Evolutionary conservation across 1,140 invertebrate species (phyloP).

Genomic region (Scylla paramamosain): DNA sequence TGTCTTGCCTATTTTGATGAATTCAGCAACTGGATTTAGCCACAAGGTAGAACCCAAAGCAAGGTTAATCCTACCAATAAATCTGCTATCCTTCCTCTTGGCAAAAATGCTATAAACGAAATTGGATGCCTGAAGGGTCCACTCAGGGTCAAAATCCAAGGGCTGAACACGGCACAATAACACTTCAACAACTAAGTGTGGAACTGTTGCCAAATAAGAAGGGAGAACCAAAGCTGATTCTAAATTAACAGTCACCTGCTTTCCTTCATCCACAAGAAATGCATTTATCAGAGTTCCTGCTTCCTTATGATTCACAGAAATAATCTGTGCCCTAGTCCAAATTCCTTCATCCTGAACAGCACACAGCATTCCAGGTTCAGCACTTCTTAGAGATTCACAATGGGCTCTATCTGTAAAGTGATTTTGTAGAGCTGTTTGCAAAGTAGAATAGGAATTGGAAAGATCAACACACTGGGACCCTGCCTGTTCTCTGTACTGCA

Average conservation of each 20-base stretch:
- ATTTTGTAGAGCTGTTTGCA: conserved; percentile 47
- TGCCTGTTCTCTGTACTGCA: conserved; percentile 53
- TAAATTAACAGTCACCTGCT: conserved; percentile 31
- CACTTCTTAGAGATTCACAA: not conserved
- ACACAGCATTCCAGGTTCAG: conserved; percentile 40
- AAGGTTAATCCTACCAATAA: conserved; percentile 62
- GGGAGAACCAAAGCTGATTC: conserved; percentile 32
- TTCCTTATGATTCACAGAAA: conserved; percentile 15
- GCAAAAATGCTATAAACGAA: conserved; percentile 36
- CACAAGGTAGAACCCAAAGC: conserved; percentile 53
- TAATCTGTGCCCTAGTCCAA: conserved; percentile 54
- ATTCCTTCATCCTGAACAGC: conserved; percentile 35
- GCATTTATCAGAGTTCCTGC: not conserved
- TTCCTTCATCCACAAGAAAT: conserved; percentile 70
- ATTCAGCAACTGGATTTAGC: conserved; percentile 60
- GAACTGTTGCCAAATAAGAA: conserved; percentile 30
- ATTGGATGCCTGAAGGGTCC: conserved; percentile 58
- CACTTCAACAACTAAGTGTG: conserved; percentile 63
- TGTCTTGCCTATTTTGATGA: conserved; percentile 42
- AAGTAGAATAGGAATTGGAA: conserved; percentile 12
- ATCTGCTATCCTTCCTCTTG: conserved; percentile 15
- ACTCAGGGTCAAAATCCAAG: conserved; percentile 40
- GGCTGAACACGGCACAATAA: conserved; percentile 59
- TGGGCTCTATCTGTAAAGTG: conserved; percentile 44
- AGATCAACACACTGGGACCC: conserved; percentile 14